Evolutionary conservation across 2,888 invertebrate species (phyloP).

Genomic region (Ariolimax columbianus): DNA sequence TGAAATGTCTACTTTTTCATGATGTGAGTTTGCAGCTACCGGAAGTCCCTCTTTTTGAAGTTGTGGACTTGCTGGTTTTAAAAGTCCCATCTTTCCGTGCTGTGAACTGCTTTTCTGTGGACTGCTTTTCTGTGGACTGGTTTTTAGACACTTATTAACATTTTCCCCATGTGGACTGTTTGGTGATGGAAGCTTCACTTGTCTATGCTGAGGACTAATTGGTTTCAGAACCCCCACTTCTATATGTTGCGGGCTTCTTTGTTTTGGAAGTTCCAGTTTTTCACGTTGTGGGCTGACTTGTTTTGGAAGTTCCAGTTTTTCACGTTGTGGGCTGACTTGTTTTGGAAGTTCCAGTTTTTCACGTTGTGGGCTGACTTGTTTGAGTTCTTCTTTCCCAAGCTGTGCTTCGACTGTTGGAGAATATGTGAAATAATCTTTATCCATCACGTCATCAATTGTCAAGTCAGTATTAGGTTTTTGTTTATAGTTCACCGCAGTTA

Average conservation of each 20-base stretch:
- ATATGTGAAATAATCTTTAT: background rate
- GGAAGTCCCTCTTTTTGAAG: too few relatives aligned
- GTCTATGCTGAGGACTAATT: too few relatives aligned
- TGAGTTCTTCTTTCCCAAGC: background rate
- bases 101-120: too few relatives aligned
- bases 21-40: background rate
- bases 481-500: background rate
- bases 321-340: background rate
- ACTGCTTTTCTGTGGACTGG: too few relatives aligned
- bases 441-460: background rate
- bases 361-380: background rate
- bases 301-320: too few relatives aligned
- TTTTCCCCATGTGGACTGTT: too few relatives aligned
- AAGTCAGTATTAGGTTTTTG: background rate
- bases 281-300: too few relatives aligned
- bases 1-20: background rate
- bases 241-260: too few relatives aligned
- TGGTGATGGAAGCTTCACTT: too few relatives aligned
- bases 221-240: too few relatives aligned
- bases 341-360: background rate
- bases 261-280: too few relatives aligned
- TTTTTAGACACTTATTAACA: too few relatives aligned
- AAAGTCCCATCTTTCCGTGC: background rate
- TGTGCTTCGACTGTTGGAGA: background rate
- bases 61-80: background rate